These are phyloP conservation scores for Trachops cirrhosus DNA, from an alignment of 2,797 vertebrate species.

Conservation along the genomic window DNA sequence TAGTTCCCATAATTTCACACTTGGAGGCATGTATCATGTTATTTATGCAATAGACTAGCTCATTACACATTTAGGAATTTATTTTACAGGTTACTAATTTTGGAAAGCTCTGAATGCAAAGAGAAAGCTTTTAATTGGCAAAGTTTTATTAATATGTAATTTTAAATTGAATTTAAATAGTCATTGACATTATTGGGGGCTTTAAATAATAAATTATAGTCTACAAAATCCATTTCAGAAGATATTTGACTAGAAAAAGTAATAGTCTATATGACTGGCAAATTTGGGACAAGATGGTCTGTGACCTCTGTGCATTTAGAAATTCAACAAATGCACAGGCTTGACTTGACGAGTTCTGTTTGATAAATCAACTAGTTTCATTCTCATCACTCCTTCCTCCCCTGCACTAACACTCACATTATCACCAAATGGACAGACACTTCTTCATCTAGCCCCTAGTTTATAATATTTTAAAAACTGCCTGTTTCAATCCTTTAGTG, in stretches of 20 bases:
- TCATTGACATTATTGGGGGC: background rate
- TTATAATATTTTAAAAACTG: background rate
- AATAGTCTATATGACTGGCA: background rate
- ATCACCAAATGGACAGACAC: background rate
- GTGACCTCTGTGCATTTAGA: background rate
- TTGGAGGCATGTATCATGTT: background rate
- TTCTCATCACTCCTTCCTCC: background rate
- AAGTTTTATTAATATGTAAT: background rate
- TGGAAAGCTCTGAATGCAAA: background rate
- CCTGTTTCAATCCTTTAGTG: background rate
- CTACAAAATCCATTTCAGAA: background rate
- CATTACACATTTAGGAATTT: background rate
- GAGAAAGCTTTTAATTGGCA: background rate
- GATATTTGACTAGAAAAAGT: background rate
- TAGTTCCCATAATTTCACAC: background rate
- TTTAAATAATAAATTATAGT: slow-evolving; percentile 15
- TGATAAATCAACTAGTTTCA: background rate
- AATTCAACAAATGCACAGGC: background rate
- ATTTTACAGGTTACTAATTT: slow-evolving; percentile 9
- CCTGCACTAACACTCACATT: background rate
- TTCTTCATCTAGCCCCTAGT: background rate
- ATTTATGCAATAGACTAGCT: background rate
- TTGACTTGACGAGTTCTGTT: background rate
- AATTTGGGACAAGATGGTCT: background rate
- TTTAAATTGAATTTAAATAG: background rate